Evolutionary conservation across 2,797 vertebrate genomes (phyloP).

Genomic region (Syngnathus acus): DNA sequence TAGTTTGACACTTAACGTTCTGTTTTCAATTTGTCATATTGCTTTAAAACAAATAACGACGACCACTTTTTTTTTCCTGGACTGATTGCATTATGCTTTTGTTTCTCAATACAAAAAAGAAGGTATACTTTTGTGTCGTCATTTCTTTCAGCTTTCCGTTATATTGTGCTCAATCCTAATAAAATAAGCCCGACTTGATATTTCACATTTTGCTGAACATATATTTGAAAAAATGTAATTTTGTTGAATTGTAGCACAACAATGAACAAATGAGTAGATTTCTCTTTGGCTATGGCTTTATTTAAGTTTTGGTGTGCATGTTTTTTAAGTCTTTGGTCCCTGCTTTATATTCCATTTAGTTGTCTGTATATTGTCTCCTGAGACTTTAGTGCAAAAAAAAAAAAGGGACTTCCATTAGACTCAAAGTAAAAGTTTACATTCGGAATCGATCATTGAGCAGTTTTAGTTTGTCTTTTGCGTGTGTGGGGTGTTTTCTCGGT

Average conservation of each 20-base stretch:
- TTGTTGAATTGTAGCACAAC: constrained; percentile 65
- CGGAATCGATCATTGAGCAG: constrained; percentile 25
- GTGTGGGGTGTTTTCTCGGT: constrained; percentile 56
- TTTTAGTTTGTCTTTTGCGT: constrained; percentile 12
- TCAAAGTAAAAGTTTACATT: constrained; percentile 45
- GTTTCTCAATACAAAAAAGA: constrained; percentile 42
- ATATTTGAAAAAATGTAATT: constrained; percentile 49
- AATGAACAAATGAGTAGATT: constrained; percentile 64
- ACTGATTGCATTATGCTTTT: constrained; percentile 63
- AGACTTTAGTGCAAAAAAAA: not conserved
- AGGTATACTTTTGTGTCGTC: constrained; percentile 54
- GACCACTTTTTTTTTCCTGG: constrained; percentile 69
- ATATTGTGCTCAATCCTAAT: constrained; percentile 58
- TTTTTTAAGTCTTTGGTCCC: constrained; percentile 63
- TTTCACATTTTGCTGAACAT: constrained; percentile 57
- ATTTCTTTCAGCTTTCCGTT: constrained; percentile 73
- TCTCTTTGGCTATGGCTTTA: constrained; percentile 67
- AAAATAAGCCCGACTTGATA: constrained; percentile 57
- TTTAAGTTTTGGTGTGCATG: constrained; percentile 55
- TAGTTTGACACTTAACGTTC: constrained; percentile 11
- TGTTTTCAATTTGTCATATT: constrained; percentile 45
- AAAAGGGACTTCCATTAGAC: constrained; percentile 45
- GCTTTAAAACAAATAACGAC: constrained; percentile 52
- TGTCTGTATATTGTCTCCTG: constrained; percentile 73
- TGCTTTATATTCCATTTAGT: constrained; percentile 72